These are phyloP conservation scores for Oncopodura yosiiana DNA, from an alignment of 1,140 invertebrate genomes.

Conservation along the genomic window DNA sequence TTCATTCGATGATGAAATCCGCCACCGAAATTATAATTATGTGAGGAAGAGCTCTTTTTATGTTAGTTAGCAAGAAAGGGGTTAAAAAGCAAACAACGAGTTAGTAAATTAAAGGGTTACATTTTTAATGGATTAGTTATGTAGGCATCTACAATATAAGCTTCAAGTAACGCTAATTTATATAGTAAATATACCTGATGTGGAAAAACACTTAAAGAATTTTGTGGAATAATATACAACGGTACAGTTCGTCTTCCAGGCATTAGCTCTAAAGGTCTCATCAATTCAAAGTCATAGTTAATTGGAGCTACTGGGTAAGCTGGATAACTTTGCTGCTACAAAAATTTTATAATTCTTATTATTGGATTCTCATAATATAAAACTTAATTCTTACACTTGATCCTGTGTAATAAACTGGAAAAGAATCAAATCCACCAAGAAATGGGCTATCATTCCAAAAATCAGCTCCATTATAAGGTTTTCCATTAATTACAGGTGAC, in stretches of 20 bases:
- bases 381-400: background rate
- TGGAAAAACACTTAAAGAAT: conserved; percentile 12
- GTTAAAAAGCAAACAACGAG: background rate
- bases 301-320: conserved; percentile 4
- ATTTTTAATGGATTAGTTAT: background rate
- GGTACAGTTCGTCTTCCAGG: conserved; percentile 4
- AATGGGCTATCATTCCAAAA: background rate
- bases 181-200: conserved; percentile 8
- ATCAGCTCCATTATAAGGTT: no score
- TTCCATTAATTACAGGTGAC: no score
- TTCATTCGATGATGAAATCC: background rate
- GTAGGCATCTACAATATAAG: background rate
- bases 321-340: background rate
- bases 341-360: no score
- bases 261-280: conserved; percentile 2
- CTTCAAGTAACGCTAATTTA: no score
- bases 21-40: background rate
- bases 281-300: conserved; percentile 7
- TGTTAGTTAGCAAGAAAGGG: background rate
- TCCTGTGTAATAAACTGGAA: background rate
- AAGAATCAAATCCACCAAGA: no score
- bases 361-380: no score
- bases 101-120: background rate
- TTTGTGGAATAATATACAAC: conserved; percentile 15
- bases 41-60: background rate